Evolutionary conservation across 1,140 invertebrate genomes (phyloP), one percentile per base, ranked within the genome.

Genomic region (Drosophila trapezifrons): DNA sequence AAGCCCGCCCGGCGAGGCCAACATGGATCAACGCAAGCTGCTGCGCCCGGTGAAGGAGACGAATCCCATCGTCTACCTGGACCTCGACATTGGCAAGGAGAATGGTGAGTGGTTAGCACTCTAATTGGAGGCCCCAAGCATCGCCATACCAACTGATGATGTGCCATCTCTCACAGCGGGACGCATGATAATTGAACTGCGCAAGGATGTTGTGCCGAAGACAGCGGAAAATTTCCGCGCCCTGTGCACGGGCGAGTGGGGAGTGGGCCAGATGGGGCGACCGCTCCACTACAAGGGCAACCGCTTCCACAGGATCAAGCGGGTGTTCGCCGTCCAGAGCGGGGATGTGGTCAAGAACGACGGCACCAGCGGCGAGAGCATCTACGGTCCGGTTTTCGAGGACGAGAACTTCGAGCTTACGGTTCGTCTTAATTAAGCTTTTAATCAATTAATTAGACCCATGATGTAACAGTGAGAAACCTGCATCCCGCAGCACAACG

Each of bases 171-270:
- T 51, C 70, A 15, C 77, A 95, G 96, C 94, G 87, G 97, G 97
- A 13, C 93, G 97, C 80, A 94, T 98, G 40, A 93, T 97, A 15
- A 96, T 98, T 84, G 94, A 97, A 93, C 93, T 98, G 45, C 95
- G 95, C 78, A 96, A 95, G 85, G 95, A 99, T 94, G 93, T 96
- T 71, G 97, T 97, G 18, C 98, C 98, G 37, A 96, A 94, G 92
- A 98, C 98, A 55, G 96, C 95, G 47, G 97, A 98, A 93, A 99
- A 99, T 93, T 99, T 99, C 92, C 94, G 96, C 80, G 95, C 95
- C 4, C 90, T 99, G 3, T 98, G 97, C 90, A 98, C 97, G 0
- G 97, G 97, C 17, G 96, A 97, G 92, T 95, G 94, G 75, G 97
- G 96, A 15, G 92, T 94, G 46, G 96, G 96, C 0, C 90, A 83